phyloP scores from a whole-genome alignment of 2,888 invertebrate genomes.

The Cistogaster globosa region DNA sequence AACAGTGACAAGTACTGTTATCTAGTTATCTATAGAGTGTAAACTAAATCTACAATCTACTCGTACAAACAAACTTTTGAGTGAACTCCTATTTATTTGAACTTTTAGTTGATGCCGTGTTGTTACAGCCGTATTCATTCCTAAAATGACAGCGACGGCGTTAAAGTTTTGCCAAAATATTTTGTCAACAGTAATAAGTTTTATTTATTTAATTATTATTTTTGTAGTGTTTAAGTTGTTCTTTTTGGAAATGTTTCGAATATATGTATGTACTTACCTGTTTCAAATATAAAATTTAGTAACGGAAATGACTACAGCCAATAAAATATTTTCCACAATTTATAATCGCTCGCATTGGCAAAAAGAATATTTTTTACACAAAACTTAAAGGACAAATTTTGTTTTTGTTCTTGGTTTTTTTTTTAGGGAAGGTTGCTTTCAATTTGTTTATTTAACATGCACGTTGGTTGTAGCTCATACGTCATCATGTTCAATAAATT shows the following conservation, averaged over 20 bases:
- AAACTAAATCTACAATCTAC: not conserved
- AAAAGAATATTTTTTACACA: not conserved
- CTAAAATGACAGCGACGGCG: not conserved
- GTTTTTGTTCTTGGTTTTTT: not conserved
- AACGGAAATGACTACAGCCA: too few relatives aligned
- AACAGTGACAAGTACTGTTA: constrained; percentile 41
- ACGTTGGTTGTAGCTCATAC: constrained; percentile 36
- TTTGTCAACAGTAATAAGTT: not conserved
- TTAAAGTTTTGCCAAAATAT: not conserved
- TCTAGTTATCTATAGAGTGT: constrained; percentile 21
- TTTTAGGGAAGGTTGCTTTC: constrained; percentile 50
- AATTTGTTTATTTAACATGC: not conserved
- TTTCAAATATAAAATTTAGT: constrained; percentile 18
- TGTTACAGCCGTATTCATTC: not conserved
- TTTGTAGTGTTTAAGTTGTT: constrained; percentile 7
- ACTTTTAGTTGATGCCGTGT: not conserved
- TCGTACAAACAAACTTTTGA: constrained; percentile 55
- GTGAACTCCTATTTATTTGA: not conserved
- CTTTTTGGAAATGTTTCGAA: constrained; percentile 1
- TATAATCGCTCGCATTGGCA: constrained; percentile 14
- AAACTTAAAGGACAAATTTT: constrained; percentile 34
- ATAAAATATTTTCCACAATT: not conserved
- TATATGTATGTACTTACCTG: constrained; percentile 17
- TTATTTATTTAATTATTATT: not conserved
- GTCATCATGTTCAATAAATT: constrained; percentile 61